These are phyloP conservation scores for Sandelia bainsii DNA, from an alignment of 2,797 vertebrate genomes.

Conservation along the genomic window DNA sequence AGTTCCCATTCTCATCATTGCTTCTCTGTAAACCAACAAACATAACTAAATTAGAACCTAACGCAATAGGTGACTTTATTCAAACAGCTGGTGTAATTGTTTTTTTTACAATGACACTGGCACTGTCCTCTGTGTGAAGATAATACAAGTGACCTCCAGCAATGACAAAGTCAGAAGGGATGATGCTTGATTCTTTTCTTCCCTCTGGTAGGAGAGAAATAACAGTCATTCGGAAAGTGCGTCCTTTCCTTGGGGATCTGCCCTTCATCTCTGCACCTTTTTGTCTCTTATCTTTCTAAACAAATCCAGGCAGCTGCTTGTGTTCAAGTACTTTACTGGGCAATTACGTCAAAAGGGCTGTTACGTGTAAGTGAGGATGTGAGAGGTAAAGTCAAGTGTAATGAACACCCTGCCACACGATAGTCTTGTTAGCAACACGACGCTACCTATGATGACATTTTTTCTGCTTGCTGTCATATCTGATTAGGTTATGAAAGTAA, in stretches of 20 bases:
- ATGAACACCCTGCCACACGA: constrained; percentile 10
- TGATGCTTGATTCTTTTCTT: constrained; percentile 29
- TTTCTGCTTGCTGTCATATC: neutral
- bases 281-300: constrained; percentile 21
- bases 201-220: constrained; percentile 35
- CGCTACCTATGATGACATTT: neutral
- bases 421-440: neutral
- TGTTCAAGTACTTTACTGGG: constrained; percentile 15
- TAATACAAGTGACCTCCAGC: constrained; percentile 43
- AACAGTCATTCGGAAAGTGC: constrained; percentile 46
- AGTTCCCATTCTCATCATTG: constrained; percentile 98
- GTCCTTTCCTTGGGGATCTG: constrained; percentile 37
- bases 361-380: constrained; percentile 9
- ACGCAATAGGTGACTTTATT: constrained; percentile 30
- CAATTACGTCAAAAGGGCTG: neutral
- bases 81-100: neutral
- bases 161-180: constrained; percentile 44
- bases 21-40: constrained; percentile 85
- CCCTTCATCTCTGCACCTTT: constrained; percentile 47
- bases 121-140: constrained; percentile 31
- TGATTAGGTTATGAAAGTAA: neutral
- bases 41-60: constrained; percentile 7
- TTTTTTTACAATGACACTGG: constrained; percentile 25
- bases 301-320: constrained; percentile 19
- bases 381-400: constrained; percentile 12